A percentile compares a stretch with the other conserved stretches of the same genome.
Conservation (phyloP, 1,140 invertebrate species). For the Penaeus japonicus region DNA sequence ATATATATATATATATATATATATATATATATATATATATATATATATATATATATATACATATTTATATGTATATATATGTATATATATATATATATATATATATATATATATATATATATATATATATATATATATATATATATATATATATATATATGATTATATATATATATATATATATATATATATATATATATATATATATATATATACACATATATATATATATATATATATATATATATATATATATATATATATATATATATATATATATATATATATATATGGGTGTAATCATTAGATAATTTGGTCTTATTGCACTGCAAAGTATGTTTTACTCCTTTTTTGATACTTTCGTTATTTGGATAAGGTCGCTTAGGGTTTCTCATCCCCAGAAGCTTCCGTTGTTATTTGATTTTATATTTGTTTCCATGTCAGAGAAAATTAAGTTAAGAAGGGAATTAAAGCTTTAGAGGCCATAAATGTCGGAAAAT, state of each 20-base stretch:
- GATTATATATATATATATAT: neutral
- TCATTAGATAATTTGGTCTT: no score
- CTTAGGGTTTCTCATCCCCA: no score
- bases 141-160: neutral
- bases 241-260: neutral
- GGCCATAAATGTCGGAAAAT: no score
- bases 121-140: constrained; percentile 6
- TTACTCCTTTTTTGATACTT: no score
- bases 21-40: neutral
- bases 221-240: neutral
- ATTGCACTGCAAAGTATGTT: no score
- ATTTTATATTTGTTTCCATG: no score
- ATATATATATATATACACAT: neutral
- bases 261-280: neutral
- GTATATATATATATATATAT: neutral
- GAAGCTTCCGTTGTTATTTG: no score
- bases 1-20: neutral
- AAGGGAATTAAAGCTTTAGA: no score
- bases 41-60: neutral
- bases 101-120: neutral
- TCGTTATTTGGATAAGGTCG: no score
- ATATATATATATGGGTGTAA: constrained; percentile 1
- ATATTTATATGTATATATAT: neutral
- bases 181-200: neutral
- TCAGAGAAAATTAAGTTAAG: no score